Evolutionary conservation across 2,888 invertebrate genomes (phyloP).

Genomic region (Drosophila quinaria): DNA sequence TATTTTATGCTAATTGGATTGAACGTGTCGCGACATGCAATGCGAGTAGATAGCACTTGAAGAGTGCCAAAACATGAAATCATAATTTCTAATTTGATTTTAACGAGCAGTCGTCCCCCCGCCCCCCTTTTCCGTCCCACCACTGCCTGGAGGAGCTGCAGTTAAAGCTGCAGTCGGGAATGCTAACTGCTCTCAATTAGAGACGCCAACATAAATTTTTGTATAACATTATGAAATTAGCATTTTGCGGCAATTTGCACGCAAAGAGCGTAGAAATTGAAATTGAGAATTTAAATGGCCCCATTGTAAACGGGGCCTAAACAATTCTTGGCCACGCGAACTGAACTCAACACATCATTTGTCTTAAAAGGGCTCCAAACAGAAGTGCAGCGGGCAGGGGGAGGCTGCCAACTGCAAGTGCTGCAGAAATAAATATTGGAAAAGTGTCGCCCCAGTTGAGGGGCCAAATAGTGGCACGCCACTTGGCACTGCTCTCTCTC

Average conservation of each 20-base stretch:
- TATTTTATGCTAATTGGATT: slow-evolving; percentile 68
- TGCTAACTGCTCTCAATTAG: slow-evolving; percentile 59
- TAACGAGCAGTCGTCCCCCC: slow-evolving; percentile 39
- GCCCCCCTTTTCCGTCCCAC: neutral
- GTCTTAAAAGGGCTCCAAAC: slow-evolving; percentile 26
- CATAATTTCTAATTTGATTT: slow-evolving; percentile 69
- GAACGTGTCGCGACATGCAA: slow-evolving; percentile 50
- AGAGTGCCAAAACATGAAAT: slow-evolving; percentile 76
- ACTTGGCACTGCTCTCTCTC: slow-evolving; percentile 67
- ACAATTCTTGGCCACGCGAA: slow-evolving; percentile 65
- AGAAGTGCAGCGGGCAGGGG: neutral
- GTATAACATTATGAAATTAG: slow-evolving; percentile 50
- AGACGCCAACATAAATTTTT: slow-evolving; percentile 56
- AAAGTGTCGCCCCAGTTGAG: slow-evolving; percentile 69
- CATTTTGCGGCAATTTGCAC: slow-evolving; percentile 71
- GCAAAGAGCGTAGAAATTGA: slow-evolving; percentile 57
- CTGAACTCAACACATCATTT: slow-evolving; percentile 62
- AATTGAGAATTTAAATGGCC: slow-evolving; percentile 44
- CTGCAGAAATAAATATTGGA: slow-evolving; percentile 49
- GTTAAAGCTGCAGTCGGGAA: slow-evolving; percentile 23
- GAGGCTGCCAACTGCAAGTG: slow-evolving; percentile 18
- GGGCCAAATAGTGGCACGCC: slow-evolving; percentile 82
- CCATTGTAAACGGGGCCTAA: slow-evolving; percentile 33
- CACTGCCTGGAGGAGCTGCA: neutral
- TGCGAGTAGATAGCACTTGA: slow-evolving; percentile 34